Conservation (phyloP, 1,140 invertebrate genomes). For the Streblospio benedicti region DNA sequence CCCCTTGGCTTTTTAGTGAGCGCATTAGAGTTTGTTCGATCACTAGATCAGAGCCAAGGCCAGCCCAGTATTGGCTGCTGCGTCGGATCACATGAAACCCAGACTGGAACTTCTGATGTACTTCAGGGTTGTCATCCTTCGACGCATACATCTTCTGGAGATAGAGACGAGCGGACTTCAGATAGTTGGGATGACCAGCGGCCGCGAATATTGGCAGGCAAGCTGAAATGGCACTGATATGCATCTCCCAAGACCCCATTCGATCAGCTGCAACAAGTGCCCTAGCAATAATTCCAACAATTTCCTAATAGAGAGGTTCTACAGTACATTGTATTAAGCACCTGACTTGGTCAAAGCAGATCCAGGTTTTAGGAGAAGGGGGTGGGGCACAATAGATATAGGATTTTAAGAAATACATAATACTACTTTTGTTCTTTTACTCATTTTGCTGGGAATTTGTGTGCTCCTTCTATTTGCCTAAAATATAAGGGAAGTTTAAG, state of each 20-base stretch:
- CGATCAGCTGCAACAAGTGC: neutral
- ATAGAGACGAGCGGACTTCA: constrained; percentile 2
- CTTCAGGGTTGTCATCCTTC: neutral
- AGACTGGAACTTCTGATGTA: neutral
- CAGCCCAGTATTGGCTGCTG: constrained; percentile 38
- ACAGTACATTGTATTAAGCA: no score
- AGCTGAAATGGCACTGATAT: constrained; percentile 1
- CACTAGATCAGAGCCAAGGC: constrained; percentile 35
- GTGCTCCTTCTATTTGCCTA: no score
- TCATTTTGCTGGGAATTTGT: no score
- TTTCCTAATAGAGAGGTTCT: no score
- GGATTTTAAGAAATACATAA: no score
- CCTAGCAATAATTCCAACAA: no score
- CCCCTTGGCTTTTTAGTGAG: constrained; percentile 42
- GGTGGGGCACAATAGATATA: no score
- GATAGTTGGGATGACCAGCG: neutral
- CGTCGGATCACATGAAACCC: constrained; percentile 12
- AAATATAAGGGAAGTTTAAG: no score
- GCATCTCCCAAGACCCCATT: neutral
- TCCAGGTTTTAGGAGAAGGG: no score
- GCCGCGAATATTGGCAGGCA: constrained; percentile 3
- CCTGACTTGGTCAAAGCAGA: no score
- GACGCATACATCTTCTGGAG: constrained; percentile 10
- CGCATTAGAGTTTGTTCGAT: constrained; percentile 27
- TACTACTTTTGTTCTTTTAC: no score